Conservation (phyloP, 2,797 vertebrate species). For the Halcyon leucocephala region DNA sequence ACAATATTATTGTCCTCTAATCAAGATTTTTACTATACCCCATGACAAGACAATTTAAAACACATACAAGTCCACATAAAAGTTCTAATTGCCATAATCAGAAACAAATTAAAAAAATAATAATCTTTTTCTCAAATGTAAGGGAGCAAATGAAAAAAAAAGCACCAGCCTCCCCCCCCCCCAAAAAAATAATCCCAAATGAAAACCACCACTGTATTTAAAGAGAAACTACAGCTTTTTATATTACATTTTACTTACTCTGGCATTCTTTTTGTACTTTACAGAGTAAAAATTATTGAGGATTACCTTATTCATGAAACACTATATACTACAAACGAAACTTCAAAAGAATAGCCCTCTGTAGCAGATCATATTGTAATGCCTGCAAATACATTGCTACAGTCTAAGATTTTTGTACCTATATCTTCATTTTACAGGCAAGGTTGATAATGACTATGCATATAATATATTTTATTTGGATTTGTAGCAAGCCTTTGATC, state of each 20-base stretch:
- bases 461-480: slow-evolving; percentile 55
- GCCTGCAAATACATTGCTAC: slow-evolving; percentile 11
- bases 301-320: slow-evolving; percentile 31
- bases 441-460: slow-evolving; percentile 21
- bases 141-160: background rate
- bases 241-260: background rate
- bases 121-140: background rate
- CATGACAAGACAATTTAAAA: background rate
- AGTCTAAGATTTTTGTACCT: slow-evolving; percentile 24
- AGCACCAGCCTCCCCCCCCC: background rate
- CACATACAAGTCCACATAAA: background rate
- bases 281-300: slow-evolving; percentile 1
- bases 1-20: background rate
- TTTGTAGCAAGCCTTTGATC: slow-evolving; percentile 61
- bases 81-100: background rate
- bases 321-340: slow-evolving; percentile 39
- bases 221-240: background rate
- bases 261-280: background rate
- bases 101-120: background rate
- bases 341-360: slow-evolving; percentile 22
- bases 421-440: slow-evolving; percentile 45
- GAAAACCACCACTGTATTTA: background rate
- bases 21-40: background rate
- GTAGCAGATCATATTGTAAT: slow-evolving; percentile 49
- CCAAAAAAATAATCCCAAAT: background rate